Evolutionary conservation across 2,888 invertebrate species (phyloP).

Genomic region (Leucania comma): DNA sequence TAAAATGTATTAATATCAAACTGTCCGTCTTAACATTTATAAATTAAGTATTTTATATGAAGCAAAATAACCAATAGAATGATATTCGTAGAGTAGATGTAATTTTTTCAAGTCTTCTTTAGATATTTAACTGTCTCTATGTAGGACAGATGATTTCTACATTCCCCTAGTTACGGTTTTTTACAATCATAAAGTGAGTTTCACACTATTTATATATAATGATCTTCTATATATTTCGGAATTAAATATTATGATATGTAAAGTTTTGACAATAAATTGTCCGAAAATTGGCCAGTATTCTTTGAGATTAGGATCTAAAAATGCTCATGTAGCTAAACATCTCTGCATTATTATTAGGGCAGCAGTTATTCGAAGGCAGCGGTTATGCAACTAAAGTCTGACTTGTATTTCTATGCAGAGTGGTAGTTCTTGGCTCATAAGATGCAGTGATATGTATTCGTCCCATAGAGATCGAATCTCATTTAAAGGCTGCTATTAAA

Average conservation of each 20-base stretch:
- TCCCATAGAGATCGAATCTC: constrained; percentile 73
- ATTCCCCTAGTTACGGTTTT: constrained; percentile 54
- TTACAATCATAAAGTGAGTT: constrained; percentile 32
- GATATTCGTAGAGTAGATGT: constrained; percentile 50
- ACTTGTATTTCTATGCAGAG: constrained; percentile 36
- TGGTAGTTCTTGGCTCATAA: constrained; percentile 23
- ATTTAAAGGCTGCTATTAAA: constrained; percentile 60
- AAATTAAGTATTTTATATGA: constrained; percentile 61
- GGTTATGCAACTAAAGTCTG: constrained; percentile 39
- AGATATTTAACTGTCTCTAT: constrained; percentile 21
- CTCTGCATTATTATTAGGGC: constrained; percentile 25
- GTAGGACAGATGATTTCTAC: constrained; percentile 42
- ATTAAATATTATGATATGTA: constrained; percentile 46
- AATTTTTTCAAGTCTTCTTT: constrained; percentile 31
- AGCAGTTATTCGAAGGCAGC: constrained; percentile 35
- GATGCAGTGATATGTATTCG: constrained; percentile 65
- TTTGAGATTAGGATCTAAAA: constrained; percentile 65
- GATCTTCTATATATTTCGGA: constrained; percentile 56
- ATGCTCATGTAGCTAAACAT: constrained; percentile 22
- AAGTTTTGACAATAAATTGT: constrained; percentile 67
- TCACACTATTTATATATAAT: constrained; percentile 50
- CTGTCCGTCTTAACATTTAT: constrained; percentile 69
- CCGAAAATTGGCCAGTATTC: constrained; percentile 80
- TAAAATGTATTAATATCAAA: constrained; percentile 62
- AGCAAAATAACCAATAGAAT: constrained; percentile 63